These are phyloP conservation scores for Apostichopus leukothele DNA, from an alignment of 53 echinoderm and acorn worm species.

Conservation along the genomic window DNA sequence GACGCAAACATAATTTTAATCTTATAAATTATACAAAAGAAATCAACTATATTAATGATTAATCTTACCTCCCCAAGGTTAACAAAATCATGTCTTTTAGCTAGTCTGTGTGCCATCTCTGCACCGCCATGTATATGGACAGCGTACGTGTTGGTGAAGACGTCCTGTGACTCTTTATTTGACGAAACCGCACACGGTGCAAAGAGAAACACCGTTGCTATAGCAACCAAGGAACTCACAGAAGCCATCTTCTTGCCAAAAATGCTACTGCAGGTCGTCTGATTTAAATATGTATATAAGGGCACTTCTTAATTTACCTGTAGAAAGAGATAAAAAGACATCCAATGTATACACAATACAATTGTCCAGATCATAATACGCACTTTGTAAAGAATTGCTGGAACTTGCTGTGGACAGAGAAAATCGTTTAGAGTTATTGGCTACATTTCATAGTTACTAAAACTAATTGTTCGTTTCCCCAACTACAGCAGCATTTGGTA, in stretches of 20 bases:
- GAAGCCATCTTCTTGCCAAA: neutral
- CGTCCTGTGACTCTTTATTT: conserved; percentile 28
- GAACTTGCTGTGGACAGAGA: too few species aligned
- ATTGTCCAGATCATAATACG: too few species aligned
- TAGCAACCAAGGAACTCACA: neutral
- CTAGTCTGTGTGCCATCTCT: conserved; percentile 66
- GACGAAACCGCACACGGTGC: neutral
- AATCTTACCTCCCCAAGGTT: conserved; percentile 88
- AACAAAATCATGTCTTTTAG: conserved; percentile 71
- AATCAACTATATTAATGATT: too few species aligned
- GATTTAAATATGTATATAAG: neutral
- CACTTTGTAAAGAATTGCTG: too few species aligned
- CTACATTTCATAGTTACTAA: too few species aligned
- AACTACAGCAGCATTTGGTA: too few species aligned
- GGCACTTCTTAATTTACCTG: conserved; percentile 28
- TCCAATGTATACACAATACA: neutral
- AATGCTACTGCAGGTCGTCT: conserved; percentile 1
- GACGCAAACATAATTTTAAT: too few species aligned
- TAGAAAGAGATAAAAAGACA: neutral
- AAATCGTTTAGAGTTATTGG: too few species aligned
- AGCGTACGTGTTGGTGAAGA: conserved; percentile 88
- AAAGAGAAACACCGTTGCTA: conserved; percentile 10
- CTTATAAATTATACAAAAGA: too few species aligned
- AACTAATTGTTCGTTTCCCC: too few species aligned
- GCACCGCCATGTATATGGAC: conserved; percentile 85